These are phyloP conservation scores for Aradophagus sp. DNA, from an alignment of 1,140 invertebrate genomes.

Conservation along the genomic window DNA sequence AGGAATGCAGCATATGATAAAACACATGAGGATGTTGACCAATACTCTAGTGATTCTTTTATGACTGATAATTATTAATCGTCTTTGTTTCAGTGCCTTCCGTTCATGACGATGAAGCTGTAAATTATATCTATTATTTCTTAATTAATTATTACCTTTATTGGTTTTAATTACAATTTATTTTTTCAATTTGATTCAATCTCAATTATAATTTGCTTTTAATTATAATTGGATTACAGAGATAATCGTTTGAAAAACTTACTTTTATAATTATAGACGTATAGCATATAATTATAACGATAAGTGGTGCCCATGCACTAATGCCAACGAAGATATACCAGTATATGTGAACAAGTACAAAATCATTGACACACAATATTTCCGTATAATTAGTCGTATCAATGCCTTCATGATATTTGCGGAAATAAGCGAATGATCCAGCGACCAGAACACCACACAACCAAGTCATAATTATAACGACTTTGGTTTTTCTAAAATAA, in stretches of 20 bases:
- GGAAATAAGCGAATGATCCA: constrained; percentile 79
- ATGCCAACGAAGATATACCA: constrained; percentile 83
- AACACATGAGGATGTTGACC: constrained; percentile 80
- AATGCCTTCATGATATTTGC: constrained; percentile 80
- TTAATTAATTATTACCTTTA: background rate
- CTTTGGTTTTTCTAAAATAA: constrained; percentile 72
- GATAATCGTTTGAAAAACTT: constrained; percentile 25
- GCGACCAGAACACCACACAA: constrained; percentile 77
- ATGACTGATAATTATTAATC: constrained; percentile 77
- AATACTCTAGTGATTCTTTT: constrained; percentile 82
- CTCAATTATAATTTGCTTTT: too few species aligned
- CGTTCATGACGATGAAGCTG: constrained; percentile 78
- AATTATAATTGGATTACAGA: background rate
- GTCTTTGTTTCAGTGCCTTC: constrained; percentile 74
- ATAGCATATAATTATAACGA: constrained; percentile 81
- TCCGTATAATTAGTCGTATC: constrained; percentile 82
- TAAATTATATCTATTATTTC: constrained; percentile 18
- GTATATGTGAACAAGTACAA: constrained; percentile 78
- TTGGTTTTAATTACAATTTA: background rate
- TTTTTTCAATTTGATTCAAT: background rate
- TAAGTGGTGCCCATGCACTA: constrained; percentile 82
- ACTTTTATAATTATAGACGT: constrained; percentile 80
- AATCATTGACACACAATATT: constrained; percentile 81
- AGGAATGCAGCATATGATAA: constrained; percentile 80
- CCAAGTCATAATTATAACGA: constrained; percentile 82